phyloP scores from a whole-genome alignment of 1,140 invertebrate species.

The Drosophila insularis region DNA sequence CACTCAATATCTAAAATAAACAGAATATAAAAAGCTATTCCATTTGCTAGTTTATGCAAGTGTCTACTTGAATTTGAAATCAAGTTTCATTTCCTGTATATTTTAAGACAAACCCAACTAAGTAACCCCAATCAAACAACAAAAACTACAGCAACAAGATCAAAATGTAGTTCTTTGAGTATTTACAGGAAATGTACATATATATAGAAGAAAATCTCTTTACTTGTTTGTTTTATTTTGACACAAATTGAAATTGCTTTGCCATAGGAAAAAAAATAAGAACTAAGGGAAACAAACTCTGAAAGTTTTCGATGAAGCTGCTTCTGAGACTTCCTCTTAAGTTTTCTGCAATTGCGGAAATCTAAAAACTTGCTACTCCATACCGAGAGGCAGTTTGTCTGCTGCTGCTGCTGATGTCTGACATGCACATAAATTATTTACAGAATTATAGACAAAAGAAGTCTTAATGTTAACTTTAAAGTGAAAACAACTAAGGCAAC shows the following conservation, averaged over 20 bases:
- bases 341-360: constrained; percentile 32
- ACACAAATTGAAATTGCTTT: constrained; percentile 49
- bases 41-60: neutral
- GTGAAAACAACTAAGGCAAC: neutral
- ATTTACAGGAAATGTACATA: constrained; percentile 43
- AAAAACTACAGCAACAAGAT: constrained; percentile 8
- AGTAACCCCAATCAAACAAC: constrained; percentile 8
- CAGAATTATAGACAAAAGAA: constrained; percentile 48
- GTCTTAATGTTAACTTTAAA: constrained; percentile 46
- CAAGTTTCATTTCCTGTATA: constrained; percentile 1
- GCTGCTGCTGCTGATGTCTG: constrained; percentile 4
- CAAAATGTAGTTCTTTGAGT: constrained; percentile 41
- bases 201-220: constrained; percentile 13
- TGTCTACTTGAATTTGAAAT: constrained; percentile 5
- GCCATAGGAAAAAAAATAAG: neutral
- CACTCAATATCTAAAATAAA: no score
- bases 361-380: constrained; percentile 3
- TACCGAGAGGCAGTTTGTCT: neutral
- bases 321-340: constrained; percentile 46
- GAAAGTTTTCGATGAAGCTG: constrained; percentile 49
- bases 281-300: constrained; percentile 20
- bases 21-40: neutral
- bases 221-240: constrained; percentile 62
- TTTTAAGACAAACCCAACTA: neutral
- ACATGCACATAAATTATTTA: constrained; percentile 51